Conservation (phyloP, 2,888 invertebrate species). For the Drosophila borborema region DNA sequence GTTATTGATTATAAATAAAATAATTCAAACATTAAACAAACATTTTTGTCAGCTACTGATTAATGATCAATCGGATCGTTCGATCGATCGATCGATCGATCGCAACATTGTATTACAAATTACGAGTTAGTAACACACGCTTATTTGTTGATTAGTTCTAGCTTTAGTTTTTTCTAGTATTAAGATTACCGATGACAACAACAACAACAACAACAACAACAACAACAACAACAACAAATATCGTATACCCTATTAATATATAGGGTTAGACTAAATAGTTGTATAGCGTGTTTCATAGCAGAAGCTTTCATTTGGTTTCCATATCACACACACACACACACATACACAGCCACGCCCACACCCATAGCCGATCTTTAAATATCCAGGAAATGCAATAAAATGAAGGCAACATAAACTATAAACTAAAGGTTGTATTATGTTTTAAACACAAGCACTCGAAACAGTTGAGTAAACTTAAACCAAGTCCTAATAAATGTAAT, state of each 20-base stretch:
- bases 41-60: conserved; percentile 57
- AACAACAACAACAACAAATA: conserved; percentile 33
- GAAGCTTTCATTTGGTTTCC: conserved; percentile 44
- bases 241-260: conserved; percentile 17
- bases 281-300: conserved; percentile 40
- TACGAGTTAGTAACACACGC: conserved; percentile 82
- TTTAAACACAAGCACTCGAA: conserved; percentile 59
- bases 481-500: conserved; percentile 65
- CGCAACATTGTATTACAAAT: conserved; percentile 80
- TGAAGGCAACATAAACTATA: conserved; percentile 24
- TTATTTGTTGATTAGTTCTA: conserved; percentile 84
- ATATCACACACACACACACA: conserved; percentile 19
- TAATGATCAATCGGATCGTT: conserved; percentile 38
- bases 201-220: conserved; percentile 21
- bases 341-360: neutral
- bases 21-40: conserved; percentile 42
- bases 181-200: conserved; percentile 50
- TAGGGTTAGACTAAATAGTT: conserved; percentile 37
- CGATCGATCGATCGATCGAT: conserved; percentile 55
- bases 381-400: conserved; percentile 28
- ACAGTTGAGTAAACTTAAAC: conserved; percentile 34
- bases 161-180: conserved; percentile 74
- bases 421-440: conserved; percentile 76
- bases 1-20: conserved; percentile 40
- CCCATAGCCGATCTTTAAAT: neutral